These are phyloP conservation scores for Acrobasis repandana DNA, from an alignment of 2,888 invertebrate genomes.

Conservation along the genomic window DNA sequence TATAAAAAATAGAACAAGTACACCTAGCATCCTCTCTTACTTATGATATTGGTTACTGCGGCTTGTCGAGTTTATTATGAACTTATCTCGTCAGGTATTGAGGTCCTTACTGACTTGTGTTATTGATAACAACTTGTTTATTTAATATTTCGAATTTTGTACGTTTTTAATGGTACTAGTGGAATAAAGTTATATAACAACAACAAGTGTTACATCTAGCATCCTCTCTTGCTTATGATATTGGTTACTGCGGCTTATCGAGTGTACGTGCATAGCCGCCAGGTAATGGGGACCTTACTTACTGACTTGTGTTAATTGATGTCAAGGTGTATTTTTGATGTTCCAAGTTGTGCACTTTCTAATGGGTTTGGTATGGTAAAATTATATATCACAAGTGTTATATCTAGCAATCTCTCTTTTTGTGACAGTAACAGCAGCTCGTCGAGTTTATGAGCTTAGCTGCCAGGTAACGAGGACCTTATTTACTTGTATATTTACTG, in stretches of 20 bases:
- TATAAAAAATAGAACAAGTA: too few species aligned
- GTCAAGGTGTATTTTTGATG: slow-evolving; percentile 20
- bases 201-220: background rate
- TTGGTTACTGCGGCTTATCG: slow-evolving; percentile 47
- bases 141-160: too few species aligned
- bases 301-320: slow-evolving; percentile 67
- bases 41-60: slow-evolving; percentile 44
- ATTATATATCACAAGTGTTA: background rate
- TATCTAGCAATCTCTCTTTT: background rate
- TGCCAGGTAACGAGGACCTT: slow-evolving; percentile 62
- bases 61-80: slow-evolving; percentile 54
- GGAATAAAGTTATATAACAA: background rate
- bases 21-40: too few species aligned
- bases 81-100: slow-evolving; percentile 60
- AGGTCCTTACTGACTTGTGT: slow-evolving; percentile 64
- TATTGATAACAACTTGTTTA: slow-evolving; percentile 47
- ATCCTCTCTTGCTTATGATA: slow-evolving; percentile 27
- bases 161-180: too few species aligned
- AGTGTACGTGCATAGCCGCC: slow-evolving; percentile 59
- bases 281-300: slow-evolving; percentile 65
- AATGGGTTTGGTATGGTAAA: too few species aligned
- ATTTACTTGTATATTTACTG: slow-evolving; percentile 24
- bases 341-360: too few species aligned
- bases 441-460: slow-evolving; percentile 58
- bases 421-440: slow-evolving; percentile 44